These are phyloP conservation scores for Luidia sarsii DNA, from an alignment of 53 echinoderm and acorn worm genomes.

Conservation along the genomic window DNA sequence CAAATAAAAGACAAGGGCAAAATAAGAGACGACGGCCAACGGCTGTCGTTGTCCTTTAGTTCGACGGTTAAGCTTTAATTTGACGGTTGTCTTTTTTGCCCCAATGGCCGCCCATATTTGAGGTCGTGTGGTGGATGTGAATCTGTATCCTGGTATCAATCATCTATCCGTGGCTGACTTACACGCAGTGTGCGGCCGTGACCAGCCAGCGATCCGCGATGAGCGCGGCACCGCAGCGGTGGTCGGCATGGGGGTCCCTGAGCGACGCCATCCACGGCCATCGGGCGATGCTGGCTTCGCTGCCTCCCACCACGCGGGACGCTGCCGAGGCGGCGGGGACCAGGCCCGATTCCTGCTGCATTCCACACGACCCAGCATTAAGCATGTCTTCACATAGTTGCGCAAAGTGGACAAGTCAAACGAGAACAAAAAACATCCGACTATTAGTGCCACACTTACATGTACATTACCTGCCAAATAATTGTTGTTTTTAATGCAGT, in stretches of 20 bases:
- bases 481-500: too few species aligned
- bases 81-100: too few species aligned
- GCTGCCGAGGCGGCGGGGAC: background rate
- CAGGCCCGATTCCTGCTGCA: conserved; percentile 29
- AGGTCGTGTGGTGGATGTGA: too few species aligned
- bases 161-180: too few species aligned
- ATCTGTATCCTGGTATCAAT: too few species aligned
- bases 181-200: conserved; percentile 94
- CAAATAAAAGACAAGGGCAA: too few species aligned
- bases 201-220: conserved; percentile 67
- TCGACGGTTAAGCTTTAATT: too few species aligned
- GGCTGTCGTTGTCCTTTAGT: too few species aligned
- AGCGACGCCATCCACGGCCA: conserved; percentile 94
- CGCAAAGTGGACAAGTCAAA: background rate
- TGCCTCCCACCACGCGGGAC: conserved; percentile 74
- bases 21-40: too few species aligned
- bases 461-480: too few species aligned
- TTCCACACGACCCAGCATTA: conserved; percentile 72
- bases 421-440: background rate
- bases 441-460: too few species aligned
- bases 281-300: conserved; percentile 23
- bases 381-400: conserved; percentile 57
- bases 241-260: conserved; percentile 23
- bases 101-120: too few species aligned
- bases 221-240: conserved; percentile 74